Evolutionary conservation across 2,888 invertebrate genomes (phyloP).

Genomic region (Ochropleura plecta): DNA sequence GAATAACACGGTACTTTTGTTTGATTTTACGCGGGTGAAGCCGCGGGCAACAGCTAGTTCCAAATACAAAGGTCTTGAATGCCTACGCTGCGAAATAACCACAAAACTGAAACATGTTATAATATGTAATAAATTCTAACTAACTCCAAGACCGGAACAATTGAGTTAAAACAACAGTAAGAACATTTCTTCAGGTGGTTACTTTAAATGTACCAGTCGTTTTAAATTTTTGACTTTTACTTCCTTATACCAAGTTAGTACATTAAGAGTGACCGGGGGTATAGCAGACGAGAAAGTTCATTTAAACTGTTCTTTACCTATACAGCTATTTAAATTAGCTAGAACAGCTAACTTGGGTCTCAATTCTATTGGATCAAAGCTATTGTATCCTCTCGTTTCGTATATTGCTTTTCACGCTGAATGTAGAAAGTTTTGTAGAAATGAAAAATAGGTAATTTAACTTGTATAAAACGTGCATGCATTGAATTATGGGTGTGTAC

Average conservation of each 20-base stretch:
- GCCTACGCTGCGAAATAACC: background rate
- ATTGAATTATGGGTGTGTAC: conserved; percentile 43
- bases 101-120: background rate
- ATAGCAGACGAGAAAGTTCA: conserved; percentile 70
- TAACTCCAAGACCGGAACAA: conserved; percentile 29
- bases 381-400: conserved; percentile 48
- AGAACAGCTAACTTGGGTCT: conserved; percentile 42
- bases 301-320: conserved; percentile 68
- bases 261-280: conserved; percentile 56
- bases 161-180: conserved; percentile 43
- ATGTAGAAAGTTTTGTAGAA: conserved; percentile 37
- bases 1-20: too few relatives aligned
- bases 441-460: conserved; percentile 56
- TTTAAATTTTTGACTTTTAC: conserved; percentile 52
- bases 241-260: conserved; percentile 65
- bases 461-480: conserved; percentile 44
- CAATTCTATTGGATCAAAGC: conserved; percentile 37
- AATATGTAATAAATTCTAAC: conserved; percentile 14
- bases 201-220: conserved; percentile 49
- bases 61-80: too few relatives aligned
- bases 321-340: conserved; percentile 68
- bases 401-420: conserved; percentile 34
- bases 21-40: too few relatives aligned
- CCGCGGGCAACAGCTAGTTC: too few relatives aligned
- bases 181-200: conserved; percentile 45